Evolutionary conservation across 2,888 invertebrate genomes (phyloP).

Genomic region (Poecilobothrus nobilitatus): DNA sequence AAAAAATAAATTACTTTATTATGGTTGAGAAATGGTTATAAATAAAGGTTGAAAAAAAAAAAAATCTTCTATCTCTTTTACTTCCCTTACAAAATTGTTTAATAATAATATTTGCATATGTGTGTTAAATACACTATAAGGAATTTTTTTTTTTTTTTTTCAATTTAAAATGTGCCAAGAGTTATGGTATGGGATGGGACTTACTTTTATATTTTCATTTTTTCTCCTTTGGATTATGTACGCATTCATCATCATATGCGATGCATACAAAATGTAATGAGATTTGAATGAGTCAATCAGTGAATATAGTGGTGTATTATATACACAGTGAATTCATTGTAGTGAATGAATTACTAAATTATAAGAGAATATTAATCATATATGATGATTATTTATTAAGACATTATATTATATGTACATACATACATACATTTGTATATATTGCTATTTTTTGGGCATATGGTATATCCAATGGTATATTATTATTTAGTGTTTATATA

Average conservation of each 20-base stretch:
- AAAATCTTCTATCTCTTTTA: neutral
- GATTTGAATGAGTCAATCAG: slow-evolving; percentile 1
- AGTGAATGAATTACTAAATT: neutral
- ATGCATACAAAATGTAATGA: neutral
- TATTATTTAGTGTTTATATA: no score
- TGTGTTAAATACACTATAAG: neutral
- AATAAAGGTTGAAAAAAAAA: neutral
- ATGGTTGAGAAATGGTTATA: slow-evolving; percentile 4
- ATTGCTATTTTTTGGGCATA: neutral
- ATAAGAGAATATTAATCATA: neutral
- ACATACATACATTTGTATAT: neutral
- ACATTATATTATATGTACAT: neutral
- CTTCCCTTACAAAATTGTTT: neutral
- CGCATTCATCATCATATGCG: no score
- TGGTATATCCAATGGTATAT: neutral
- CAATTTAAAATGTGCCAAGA: neutral
- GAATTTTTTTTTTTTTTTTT: neutral
- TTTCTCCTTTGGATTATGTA: no score
- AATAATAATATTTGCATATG: slow-evolving; percentile 4
- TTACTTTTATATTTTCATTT: no score
- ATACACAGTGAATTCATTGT: no score
- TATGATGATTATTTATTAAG: neutral
- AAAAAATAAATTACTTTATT: neutral
- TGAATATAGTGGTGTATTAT: neutral
- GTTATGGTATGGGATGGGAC: no score